phyloP scores from a whole-genome alignment of 2,113 vertebrate species.

The Anoplopoma fimbria region DNA sequence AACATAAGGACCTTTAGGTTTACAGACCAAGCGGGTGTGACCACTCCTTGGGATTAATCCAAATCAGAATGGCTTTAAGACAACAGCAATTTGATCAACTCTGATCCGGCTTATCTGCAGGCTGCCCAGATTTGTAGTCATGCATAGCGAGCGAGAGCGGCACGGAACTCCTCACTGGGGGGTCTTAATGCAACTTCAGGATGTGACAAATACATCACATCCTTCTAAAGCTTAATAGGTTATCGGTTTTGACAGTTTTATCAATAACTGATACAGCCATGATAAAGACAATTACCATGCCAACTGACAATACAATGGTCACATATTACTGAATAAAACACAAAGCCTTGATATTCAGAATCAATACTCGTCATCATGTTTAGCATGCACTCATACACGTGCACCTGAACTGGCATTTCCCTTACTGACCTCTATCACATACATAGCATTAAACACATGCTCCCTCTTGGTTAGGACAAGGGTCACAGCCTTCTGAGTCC shows the following conservation, averaged over 20 bases:
- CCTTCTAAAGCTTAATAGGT: slow-evolving; percentile 33
- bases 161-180: slow-evolving; percentile 32
- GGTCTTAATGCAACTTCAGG: slow-evolving; percentile 24
- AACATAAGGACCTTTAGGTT: slow-evolving; percentile 65
- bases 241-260: slow-evolving; percentile 28
- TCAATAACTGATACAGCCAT: slow-evolving; percentile 38
- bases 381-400: slow-evolving; percentile 55
- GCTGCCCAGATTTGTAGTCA: slow-evolving; percentile 51
- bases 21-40: slow-evolving; percentile 59
- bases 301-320: slow-evolving; percentile 20
- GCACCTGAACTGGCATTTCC: slow-evolving; percentile 34
- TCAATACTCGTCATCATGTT: slow-evolving; percentile 66
- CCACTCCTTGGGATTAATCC: slow-evolving; percentile 78
- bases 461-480: slow-evolving; percentile 64
- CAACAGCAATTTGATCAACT: slow-evolving; percentile 76
- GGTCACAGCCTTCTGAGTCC: slow-evolving; percentile 59
- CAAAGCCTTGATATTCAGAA: slow-evolving; percentile 41
- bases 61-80: slow-evolving; percentile 69
- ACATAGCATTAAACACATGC: slow-evolving; percentile 25
- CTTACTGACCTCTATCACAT: slow-evolving; percentile 51
- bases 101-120: slow-evolving; percentile 71
- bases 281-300: slow-evolving; percentile 32
- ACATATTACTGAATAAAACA: slow-evolving; percentile 33
- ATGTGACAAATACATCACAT: slow-evolving; percentile 31
- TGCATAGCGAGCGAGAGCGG: slow-evolving; percentile 4